phyloP scores from a whole-genome alignment of 2,797 vertebrate genomes.

The Lithobates sylvaticus region DNA sequence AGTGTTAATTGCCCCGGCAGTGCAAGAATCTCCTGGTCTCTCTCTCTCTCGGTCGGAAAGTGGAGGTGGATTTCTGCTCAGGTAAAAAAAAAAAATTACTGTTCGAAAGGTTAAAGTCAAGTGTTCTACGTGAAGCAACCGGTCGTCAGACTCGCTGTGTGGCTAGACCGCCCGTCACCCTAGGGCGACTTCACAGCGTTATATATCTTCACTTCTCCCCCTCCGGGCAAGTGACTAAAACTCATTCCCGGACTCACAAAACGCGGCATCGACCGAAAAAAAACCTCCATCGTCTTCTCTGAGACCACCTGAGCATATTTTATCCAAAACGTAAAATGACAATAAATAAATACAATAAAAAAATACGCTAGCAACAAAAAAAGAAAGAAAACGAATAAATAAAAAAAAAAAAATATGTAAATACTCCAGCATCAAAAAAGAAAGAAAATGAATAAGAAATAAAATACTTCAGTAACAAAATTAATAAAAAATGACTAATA shows the following conservation, averaged over 20 bases:
- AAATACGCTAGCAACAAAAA: too few species aligned
- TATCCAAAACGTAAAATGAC: too few species aligned
- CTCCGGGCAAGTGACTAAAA: neutral
- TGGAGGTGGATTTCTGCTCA: neutral
- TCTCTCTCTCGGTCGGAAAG: neutral
- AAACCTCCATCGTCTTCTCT: too few species aligned
- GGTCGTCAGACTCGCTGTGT: constrained; percentile 10
- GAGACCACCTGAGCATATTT: too few species aligned
- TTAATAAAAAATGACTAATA: too few species aligned
- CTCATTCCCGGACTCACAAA: neutral
- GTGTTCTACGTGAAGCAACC: constrained; percentile 6
- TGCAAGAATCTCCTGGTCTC: neutral
- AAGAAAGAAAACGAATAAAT: too few species aligned
- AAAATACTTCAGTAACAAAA: too few species aligned
- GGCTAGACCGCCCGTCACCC: neutral
- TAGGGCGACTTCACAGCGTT: neutral
- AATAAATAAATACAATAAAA: too few species aligned
- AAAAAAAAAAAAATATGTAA: too few species aligned
- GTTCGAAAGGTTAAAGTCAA: constrained; percentile 18
- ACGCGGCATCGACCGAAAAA: too few species aligned
- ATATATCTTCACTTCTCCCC: neutral
- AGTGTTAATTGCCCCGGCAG: neutral
- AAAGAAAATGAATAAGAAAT: too few species aligned
- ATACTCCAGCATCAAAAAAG: too few species aligned
- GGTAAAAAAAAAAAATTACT: neutral